Evolutionary conservation across 1,140 invertebrate species (phyloP).

Genomic region (Gonioctena quinquepunctata): DNA sequence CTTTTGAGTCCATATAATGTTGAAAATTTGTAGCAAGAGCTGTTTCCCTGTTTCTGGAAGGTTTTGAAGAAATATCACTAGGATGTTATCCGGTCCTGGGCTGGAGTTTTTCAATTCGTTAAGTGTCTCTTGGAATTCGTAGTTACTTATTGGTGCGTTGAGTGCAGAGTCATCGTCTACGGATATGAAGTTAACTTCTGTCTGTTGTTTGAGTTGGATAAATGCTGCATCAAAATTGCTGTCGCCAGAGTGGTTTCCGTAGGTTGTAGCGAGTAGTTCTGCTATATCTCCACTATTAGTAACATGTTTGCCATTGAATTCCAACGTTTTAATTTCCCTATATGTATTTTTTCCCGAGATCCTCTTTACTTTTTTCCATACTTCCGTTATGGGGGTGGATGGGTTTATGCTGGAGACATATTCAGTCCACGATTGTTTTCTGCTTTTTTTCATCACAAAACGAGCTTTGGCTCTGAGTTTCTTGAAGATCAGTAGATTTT

Average conservation of each 20-base stretch:
- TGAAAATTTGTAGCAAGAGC: not conserved
- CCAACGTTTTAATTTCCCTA: too few relatives aligned
- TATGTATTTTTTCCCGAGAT: not conserved
- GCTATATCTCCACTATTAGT: not conserved
- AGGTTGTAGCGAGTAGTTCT: not conserved
- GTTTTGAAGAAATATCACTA: not conserved
- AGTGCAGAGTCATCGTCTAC: not conserved
- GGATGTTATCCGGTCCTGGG: not conserved
- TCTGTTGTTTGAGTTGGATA: not conserved
- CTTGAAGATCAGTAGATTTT: conserved; percentile 10
- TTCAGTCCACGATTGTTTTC: conserved; percentile 8
- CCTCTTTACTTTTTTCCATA: not conserved
- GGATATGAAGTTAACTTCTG: not conserved
- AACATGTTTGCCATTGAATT: not conserved
- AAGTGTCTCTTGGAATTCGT: not conserved
- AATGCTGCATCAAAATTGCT: not conserved
- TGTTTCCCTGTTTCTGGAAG: not conserved
- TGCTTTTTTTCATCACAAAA: not conserved
- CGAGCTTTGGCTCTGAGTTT: not conserved
- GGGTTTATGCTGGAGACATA: not conserved
- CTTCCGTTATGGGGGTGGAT: not conserved
- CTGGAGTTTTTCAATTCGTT: not conserved
- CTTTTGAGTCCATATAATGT: not conserved
- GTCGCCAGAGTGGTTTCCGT: not conserved
- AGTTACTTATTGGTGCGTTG: not conserved